Percentiles rank a stretch among this genome's conserved stretches.
Evolutionary conservation across 2,797 vertebrate species (phyloP).

Genomic region (Valencia hispanica): DNA sequence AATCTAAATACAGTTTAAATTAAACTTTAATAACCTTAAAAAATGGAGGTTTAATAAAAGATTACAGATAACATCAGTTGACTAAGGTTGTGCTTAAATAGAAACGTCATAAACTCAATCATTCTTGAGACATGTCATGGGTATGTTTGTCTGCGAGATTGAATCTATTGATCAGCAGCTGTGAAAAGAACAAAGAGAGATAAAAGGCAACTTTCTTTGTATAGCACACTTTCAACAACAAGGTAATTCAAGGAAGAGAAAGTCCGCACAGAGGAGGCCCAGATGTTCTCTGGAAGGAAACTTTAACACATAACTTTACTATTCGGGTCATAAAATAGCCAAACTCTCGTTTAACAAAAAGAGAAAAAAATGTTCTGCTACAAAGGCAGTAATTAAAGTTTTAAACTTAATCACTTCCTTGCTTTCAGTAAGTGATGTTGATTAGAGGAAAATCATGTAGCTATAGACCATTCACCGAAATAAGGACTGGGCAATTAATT

Average conservation of each 20-base stretch:
- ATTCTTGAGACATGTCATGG: constrained; percentile 3
- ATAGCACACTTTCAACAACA: no score
- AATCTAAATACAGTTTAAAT: constrained; percentile 1
- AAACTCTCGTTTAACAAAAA: no score
- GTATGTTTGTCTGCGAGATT: constrained; percentile 14
- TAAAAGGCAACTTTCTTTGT: no score
- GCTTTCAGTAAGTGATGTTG: background rate
- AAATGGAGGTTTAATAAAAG: constrained; percentile 14
- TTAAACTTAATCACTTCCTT: background rate
- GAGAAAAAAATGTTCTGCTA: background rate
- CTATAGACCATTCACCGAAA: background rate
- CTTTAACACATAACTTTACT: background rate
- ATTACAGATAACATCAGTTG: constrained; percentile 16
- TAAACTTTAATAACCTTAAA: constrained; percentile 3
- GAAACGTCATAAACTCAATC: constrained; percentile 27
- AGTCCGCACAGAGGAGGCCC: background rate
- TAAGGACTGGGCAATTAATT: background rate
- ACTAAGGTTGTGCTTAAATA: constrained; percentile 1
- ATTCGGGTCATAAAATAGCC: background rate
- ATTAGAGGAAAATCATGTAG: background rate
- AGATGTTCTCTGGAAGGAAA: background rate
- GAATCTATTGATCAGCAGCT: constrained; percentile 27
- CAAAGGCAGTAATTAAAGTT: background rate
- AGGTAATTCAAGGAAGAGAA: background rate
- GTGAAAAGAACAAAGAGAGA: background rate